Conservation (phyloP, 2,113 vertebrate species). For the Xyliphius kryptos region DNA sequence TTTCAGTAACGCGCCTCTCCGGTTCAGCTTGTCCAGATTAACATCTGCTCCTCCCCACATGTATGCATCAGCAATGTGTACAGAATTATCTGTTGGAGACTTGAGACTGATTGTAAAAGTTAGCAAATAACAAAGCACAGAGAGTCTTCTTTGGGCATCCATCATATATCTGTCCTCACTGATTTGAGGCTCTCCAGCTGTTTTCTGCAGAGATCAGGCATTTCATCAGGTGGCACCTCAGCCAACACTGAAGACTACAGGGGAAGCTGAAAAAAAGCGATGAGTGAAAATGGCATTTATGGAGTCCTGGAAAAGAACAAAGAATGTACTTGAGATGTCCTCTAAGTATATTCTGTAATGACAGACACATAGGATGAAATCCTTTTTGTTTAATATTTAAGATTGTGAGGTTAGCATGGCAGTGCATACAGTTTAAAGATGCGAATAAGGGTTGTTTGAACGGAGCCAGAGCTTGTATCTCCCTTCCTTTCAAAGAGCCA, state of each 20-base stretch:
- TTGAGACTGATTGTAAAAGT: slow-evolving; percentile 12
- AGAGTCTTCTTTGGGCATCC: slow-evolving; percentile 22
- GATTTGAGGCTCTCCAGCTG: slow-evolving; percentile 31
- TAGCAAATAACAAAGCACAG: slow-evolving; percentile 22
- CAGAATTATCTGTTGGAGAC: slow-evolving; percentile 16
- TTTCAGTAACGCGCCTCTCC: too few species aligned
- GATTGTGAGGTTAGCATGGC: background rate
- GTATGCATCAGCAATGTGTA: slow-evolving; percentile 21
- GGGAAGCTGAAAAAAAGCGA: slow-evolving; percentile 1
- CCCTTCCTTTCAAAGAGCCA: too few species aligned
- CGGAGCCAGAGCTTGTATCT: too few species aligned
- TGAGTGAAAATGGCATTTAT: slow-evolving; percentile 21
- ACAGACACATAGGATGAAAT: slow-evolving; percentile 22
- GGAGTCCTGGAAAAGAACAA: background rate
- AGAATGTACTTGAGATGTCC: slow-evolving; percentile 24
- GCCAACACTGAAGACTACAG: background rate
- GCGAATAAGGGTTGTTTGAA: too few species aligned
- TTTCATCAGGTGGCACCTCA: slow-evolving; percentile 27
- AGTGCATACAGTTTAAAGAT: slow-evolving; percentile 5
- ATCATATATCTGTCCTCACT: slow-evolving; percentile 31
- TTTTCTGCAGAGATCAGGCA: slow-evolving; percentile 19
- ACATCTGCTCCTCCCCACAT: background rate
- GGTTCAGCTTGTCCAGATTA: slow-evolving; percentile 10
- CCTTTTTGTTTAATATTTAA: slow-evolving; percentile 19
- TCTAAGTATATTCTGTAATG: slow-evolving; percentile 10